Evolutionary conservation across 2,113 vertebrate genomes (phyloP), one percentile per base, ranked within the genome.

Genomic region (Lagopus muta): DNA sequence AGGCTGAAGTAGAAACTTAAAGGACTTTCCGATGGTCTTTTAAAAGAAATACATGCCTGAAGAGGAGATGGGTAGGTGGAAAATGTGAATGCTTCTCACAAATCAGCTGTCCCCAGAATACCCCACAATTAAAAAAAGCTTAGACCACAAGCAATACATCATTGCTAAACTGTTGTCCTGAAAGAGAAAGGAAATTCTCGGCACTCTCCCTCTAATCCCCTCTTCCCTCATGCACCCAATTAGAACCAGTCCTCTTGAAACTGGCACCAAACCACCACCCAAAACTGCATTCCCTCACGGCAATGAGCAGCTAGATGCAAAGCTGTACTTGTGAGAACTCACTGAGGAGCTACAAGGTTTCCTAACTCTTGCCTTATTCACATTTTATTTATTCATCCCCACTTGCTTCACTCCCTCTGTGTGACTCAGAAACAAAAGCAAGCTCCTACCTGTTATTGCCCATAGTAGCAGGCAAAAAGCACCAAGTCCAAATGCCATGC

Each of bases 401-500:
- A 66, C 40, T 54, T n/a, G 10, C 55, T 54, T 92, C 45, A 13
- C 47, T 69, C 8, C 1, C 24, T 43, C 78, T 52, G 28, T 4
- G 25, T 40, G 24, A 93, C 20, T 85, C 60, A 67, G 40, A 73
- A 4, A 82, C n/a, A 87, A 3, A 11, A 85, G 62, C 40, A 38
- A 87, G 82, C 19, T 79, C 97, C 66, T 97, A 98, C 97, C 97
- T 98, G 95, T 81, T 64, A 97, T 15, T 48, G 95, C 67, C 70
- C 92, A 89, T 10, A 97, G 70, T 66, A 98, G 65, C 74, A 97
- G 91, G 76, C 82, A 81, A 74, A 86, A 30, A 87, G 86, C 13
- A 69, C 64, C 67, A 40, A 75, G 45, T 8, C 82, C 64, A 88
- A 87, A 62, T 9, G 79, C 92, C 97, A 97, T 98, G 91, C 58